These are phyloP conservation scores for Spodoptera exigua DNA, from an alignment of 2,888 invertebrate genomes.

Conservation along the genomic window DNA sequence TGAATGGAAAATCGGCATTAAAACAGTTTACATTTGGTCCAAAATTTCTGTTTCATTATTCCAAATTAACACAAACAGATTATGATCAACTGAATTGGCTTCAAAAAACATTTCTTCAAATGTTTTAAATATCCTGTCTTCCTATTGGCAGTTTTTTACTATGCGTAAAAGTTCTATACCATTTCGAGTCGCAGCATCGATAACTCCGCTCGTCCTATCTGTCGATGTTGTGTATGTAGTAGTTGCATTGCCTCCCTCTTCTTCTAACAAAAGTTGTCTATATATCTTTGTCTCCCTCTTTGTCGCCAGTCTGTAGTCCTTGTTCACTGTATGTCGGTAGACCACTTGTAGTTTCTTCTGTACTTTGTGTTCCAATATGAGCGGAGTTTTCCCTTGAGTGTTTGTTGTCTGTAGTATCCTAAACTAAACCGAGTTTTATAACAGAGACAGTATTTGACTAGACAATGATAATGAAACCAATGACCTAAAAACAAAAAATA, in stretches of 20 bases:
- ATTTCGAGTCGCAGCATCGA: constrained; percentile 82
- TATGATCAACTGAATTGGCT: constrained; percentile 39
- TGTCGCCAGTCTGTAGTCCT: constrained; percentile 84
- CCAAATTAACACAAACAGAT: constrained; percentile 26
- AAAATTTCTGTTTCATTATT: constrained; percentile 8
- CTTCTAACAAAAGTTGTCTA: constrained; percentile 81
- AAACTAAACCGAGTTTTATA: constrained; percentile 75
- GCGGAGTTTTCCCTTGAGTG: constrained; percentile 81
- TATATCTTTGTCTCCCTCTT: constrained; percentile 81
- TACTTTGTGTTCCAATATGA: constrained; percentile 82
- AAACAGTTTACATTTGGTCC: constrained; percentile 4
- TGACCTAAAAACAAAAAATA: not conserved
- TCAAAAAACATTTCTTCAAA: constrained; percentile 45
- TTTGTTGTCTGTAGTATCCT: constrained; percentile 84
- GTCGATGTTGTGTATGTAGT: constrained; percentile 88
- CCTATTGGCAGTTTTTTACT: constrained; percentile 52
- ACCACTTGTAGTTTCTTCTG: constrained; percentile 87
- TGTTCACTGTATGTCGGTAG: constrained; percentile 83
- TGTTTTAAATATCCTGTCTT: constrained; percentile 43
- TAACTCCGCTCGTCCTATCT: constrained; percentile 83
- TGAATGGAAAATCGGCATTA: constrained; percentile 11
- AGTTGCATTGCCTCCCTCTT: constrained; percentile 87
- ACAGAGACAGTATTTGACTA: not conserved
- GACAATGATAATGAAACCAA: not conserved
- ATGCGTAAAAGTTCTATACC: constrained; percentile 75